phyloP scores from a whole-genome alignment of 2,888 invertebrate species.

The Agonum fuliginosum region DNA sequence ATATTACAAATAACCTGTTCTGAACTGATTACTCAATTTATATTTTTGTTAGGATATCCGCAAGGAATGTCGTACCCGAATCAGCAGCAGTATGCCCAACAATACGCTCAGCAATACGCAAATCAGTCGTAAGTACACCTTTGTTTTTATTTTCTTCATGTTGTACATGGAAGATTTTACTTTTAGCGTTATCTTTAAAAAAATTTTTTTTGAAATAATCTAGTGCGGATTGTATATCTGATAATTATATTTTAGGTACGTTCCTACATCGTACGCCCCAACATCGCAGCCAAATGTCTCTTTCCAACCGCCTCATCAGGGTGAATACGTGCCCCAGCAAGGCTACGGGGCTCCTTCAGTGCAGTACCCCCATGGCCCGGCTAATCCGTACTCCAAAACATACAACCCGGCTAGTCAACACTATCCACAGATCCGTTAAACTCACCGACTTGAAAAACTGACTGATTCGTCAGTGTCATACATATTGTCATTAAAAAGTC shows the following conservation, averaged over 20 bases:
- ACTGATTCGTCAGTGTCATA: constrained; percentile 17
- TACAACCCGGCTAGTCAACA: constrained; percentile 68
- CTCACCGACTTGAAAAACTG: neutral
- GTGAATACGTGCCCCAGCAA: constrained; percentile 46
- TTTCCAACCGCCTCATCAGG: constrained; percentile 48
- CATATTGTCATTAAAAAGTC: constrained; percentile 1
- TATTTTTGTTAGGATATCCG: constrained; percentile 50
- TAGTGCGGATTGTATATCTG: neutral
- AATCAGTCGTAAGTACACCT: constrained; percentile 50
- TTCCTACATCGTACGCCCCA: constrained; percentile 46
- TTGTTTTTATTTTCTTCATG: too few relatives aligned
- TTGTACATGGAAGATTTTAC: too few relatives aligned
- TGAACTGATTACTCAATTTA: constrained; percentile 5
- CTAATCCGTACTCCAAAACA: constrained; percentile 70
- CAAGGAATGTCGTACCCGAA: constrained; percentile 51
- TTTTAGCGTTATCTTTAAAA: neutral
- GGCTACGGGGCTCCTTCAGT: constrained; percentile 46
- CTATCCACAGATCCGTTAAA: constrained; percentile 69
- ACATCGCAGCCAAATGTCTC: constrained; percentile 52
- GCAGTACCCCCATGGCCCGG: constrained; percentile 64
- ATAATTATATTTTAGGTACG: constrained; percentile 41
- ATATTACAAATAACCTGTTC: neutral
- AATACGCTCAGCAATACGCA: constrained; percentile 47
- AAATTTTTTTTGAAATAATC: neutral
- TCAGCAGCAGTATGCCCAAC: constrained; percentile 44